These are phyloP conservation scores for Pycnonotus jocosus DNA, from an alignment of 2,113 vertebrate genomes.

Conservation along the genomic window DNA sequence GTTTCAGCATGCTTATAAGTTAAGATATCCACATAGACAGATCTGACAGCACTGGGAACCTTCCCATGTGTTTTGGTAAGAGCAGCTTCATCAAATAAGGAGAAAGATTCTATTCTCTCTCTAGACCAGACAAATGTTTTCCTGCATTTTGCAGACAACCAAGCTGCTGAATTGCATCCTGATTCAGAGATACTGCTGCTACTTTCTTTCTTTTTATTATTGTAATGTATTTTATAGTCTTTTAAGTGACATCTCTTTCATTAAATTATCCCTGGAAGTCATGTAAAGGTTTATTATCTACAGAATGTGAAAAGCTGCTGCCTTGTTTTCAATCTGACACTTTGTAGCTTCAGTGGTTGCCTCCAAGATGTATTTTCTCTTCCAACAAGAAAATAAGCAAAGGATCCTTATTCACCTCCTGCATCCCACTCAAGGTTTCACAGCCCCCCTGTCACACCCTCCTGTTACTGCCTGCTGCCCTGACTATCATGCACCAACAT, in stretches of 20 bases:
- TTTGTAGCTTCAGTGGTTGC: background rate
- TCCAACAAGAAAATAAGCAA: background rate
- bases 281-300: background rate
- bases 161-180: background rate
- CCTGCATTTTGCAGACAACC: background rate
- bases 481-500: accelerated
- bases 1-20: background rate
- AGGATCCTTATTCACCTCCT: background rate
- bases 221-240: background rate
- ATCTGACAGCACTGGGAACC: background rate
- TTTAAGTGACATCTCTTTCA: background rate
- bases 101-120: background rate
- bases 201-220: background rate
- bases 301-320: background rate
- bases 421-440: background rate
- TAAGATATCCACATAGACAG: background rate
- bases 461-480: background rate
- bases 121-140: background rate
- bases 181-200: background rate
- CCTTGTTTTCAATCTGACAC: background rate
- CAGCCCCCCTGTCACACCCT: background rate
- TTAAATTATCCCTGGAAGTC: background rate
- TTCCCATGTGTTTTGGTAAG: background rate
- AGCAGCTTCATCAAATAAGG: background rate
- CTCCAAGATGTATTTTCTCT: background rate